Conservation (phyloP, 2,797 vertebrate genomes). For the Mus minutoides region DNA sequence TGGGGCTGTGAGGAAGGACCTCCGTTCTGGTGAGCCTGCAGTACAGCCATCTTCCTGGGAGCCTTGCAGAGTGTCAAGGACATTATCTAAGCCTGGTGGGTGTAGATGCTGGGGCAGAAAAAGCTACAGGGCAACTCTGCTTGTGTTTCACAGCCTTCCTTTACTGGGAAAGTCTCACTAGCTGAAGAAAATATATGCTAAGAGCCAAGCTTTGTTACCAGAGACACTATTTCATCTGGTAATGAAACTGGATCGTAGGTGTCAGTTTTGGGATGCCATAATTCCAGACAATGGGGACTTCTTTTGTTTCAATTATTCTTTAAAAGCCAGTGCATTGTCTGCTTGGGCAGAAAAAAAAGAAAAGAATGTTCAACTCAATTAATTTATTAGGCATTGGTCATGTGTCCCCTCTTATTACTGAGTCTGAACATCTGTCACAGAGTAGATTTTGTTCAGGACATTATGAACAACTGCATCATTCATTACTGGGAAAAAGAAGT, state of each 20-base stretch:
- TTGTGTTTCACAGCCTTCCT: not conserved
- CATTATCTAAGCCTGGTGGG: too few species aligned
- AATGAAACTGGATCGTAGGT: not conserved
- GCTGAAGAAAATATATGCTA: not conserved
- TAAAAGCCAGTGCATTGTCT: not conserved
- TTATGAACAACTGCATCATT: constrained; percentile 66
- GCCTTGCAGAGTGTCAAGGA: not conserved
- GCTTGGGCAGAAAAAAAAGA: not conserved
- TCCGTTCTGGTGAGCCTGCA: not conserved
- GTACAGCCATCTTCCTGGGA: fast-evolving
- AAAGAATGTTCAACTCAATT: constrained; percentile 41
- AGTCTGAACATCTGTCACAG: constrained; percentile 73
- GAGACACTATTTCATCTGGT: not conserved
- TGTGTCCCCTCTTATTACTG: constrained; percentile 47
- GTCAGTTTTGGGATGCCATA: not conserved
- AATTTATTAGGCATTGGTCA: constrained; percentile 57
- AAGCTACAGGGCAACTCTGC: fast-evolving
- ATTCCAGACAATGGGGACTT: not conserved
- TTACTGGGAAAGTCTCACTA: not conserved
- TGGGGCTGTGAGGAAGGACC: not conserved
- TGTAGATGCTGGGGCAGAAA: fast-evolving
- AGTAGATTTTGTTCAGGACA: constrained; percentile 74
- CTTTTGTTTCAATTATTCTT: not conserved
- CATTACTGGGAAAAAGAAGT: not conserved
- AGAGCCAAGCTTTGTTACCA: not conserved